Conservation (phyloP, 2,797 vertebrate genomes). For the Denticeps clupeoides region DNA sequence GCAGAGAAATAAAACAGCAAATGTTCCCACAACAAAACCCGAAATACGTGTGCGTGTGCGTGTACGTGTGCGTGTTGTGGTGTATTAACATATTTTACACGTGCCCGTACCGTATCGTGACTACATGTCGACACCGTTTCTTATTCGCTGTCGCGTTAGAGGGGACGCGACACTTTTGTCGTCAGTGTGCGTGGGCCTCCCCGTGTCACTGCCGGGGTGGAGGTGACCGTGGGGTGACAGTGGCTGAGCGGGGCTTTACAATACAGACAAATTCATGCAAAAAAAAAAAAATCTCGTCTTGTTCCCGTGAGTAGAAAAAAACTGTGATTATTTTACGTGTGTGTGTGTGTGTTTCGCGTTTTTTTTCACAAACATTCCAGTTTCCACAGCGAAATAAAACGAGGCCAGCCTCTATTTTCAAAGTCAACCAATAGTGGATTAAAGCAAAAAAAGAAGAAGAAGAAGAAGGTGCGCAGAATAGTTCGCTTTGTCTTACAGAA, state of each 20-base stretch:
- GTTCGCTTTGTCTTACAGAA: constrained; percentile 83
- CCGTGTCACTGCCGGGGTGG: too few species aligned
- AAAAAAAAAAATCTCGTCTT: too few species aligned
- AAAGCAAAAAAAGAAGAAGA: constrained; percentile 79
- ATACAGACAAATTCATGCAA: constrained; percentile 64
- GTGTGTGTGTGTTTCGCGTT: constrained; percentile 51
- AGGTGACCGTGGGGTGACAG: too few species aligned
- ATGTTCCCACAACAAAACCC: constrained; percentile 72
- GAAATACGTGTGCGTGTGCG: constrained; percentile 85
- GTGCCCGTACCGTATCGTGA: constrained; percentile 65
- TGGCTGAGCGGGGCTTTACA: too few species aligned
- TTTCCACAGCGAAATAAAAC: constrained; percentile 61
- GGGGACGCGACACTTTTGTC: too few species aligned
- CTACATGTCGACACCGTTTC: constrained; percentile 1
- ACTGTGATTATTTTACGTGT: too few species aligned
- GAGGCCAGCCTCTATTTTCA: constrained; percentile 92
- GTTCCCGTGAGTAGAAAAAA: too few species aligned
- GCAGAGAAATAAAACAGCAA: constrained; percentile 51
- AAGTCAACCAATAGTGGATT: constrained; percentile 70
- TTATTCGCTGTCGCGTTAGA: too few species aligned
- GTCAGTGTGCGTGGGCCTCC: too few species aligned
- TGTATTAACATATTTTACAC: constrained; percentile 95
- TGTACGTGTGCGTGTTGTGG: constrained; percentile 80
- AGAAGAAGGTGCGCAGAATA: too few species aligned
- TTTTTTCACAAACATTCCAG: constrained; percentile 65